These are phyloP conservation scores for Cyclina sinensis DNA, from an alignment of 1,140 invertebrate species.

Conservation along the genomic window DNA sequence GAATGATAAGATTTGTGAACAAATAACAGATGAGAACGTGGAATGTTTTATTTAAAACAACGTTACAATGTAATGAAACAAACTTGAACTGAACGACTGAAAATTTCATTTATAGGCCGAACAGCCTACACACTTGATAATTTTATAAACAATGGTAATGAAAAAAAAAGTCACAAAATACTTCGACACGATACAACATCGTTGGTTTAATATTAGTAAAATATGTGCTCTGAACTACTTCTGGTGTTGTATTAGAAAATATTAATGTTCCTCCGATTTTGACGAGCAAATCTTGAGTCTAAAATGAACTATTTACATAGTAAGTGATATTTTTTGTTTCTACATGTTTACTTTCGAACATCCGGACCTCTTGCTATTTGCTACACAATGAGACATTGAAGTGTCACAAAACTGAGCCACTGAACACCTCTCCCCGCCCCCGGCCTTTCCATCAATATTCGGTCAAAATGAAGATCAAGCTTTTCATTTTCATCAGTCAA, in stretches of 20 bases:
- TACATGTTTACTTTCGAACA: conserved; percentile 38
- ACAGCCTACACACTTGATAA: neutral
- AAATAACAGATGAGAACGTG: no score
- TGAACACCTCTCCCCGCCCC: neutral
- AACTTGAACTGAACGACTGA: neutral
- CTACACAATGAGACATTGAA: neutral
- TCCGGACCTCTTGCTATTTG: conserved; percentile 16
- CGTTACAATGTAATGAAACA: neutral
- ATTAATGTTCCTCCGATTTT: neutral
- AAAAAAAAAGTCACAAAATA: neutral
- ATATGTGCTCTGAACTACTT: neutral
- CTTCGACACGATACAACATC: neutral
- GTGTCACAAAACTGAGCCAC: neutral
- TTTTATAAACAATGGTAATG: neutral
- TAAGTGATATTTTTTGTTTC: neutral
- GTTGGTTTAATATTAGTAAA: neutral
- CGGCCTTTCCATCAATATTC: neutral
- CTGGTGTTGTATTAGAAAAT: neutral
- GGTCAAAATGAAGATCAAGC: neutral
- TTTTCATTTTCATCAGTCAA: no score
- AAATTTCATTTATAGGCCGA: conserved; percentile 13
- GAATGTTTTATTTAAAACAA: no score
- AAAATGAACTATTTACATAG: conserved; percentile 15
- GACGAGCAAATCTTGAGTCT: neutral
- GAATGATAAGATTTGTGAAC: no score